Evolutionary conservation across 2,888 invertebrate species (phyloP).

Genomic region (Calameuta filiformis): DNA sequence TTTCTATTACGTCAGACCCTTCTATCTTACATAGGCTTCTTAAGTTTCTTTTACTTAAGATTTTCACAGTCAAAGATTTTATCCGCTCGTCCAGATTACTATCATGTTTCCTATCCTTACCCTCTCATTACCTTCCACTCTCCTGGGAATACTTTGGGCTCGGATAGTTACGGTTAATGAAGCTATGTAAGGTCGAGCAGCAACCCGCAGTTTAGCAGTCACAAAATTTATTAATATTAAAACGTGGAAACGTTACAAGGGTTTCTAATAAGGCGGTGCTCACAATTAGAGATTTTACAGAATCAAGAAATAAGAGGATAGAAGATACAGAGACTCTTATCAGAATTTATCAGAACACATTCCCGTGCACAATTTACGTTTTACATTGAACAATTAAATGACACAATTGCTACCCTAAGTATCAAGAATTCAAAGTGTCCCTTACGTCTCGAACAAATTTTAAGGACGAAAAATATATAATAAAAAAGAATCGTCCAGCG

Average conservation of each 20-base stretch:
- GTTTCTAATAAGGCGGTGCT: slow-evolving; percentile 4
- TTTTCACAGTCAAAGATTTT: too few species aligned
- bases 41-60: too few species aligned
- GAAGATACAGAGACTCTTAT: slow-evolving; percentile 39
- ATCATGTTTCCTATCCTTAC: neutral
- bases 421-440: too few species aligned
- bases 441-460: too few species aligned
- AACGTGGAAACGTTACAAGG: neutral
- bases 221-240: slow-evolving; percentile 24
- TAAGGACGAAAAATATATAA: too few species aligned
- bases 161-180: slow-evolving; percentile 21
- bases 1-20: too few species aligned
- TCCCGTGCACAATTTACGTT: too few species aligned
- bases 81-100: too few species aligned
- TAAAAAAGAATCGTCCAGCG: too few species aligned
- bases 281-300: slow-evolving; percentile 47
- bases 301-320: slow-evolving; percentile 22
- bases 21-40: too few species aligned
- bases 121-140: neutral
- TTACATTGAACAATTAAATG: too few species aligned
- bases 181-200: slow-evolving; percentile 6
- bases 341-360: slow-evolving; percentile 46
- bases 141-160: neutral
- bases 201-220: slow-evolving; percentile 13
- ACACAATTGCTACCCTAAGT: too few species aligned